Conservation (phyloP, 2,888 invertebrate species). For the Ormyrus pomaceus region DNA sequence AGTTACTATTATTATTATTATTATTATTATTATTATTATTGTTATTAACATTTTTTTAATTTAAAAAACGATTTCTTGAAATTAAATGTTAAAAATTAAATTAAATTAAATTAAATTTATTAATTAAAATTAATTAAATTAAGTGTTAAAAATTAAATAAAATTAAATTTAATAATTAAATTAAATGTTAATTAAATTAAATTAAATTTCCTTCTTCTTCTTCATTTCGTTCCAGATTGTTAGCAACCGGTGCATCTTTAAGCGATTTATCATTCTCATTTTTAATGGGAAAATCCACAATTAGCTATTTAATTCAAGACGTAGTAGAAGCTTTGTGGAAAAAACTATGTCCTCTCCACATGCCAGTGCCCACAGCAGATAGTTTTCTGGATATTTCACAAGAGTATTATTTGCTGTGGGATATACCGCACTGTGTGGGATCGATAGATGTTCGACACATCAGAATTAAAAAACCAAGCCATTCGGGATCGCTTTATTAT, state of each 20-base stretch:
- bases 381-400: slow-evolving; percentile 37
- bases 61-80: too few relatives aligned
- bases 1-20: not conserved
- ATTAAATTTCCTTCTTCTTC: too few relatives aligned
- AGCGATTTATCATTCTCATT: slow-evolving; percentile 25
- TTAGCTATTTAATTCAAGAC: not conserved
- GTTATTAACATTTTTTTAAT: not conserved
- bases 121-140: too few relatives aligned
- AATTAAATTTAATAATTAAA: too few relatives aligned
- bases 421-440: slow-evolving; percentile 46
- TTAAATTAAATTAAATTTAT: not conserved
- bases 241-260: slow-evolving; percentile 29
- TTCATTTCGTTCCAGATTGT: slow-evolving; percentile 23
- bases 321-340: slow-evolving; percentile 20
- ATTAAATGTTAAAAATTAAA: not conserved
- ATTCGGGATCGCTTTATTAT: slow-evolving; percentile 14
- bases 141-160: too few relatives aligned
- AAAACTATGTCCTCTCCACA: slow-evolving; percentile 30
- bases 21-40: too few relatives aligned
- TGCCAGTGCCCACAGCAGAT: slow-evolving; percentile 37
- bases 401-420: slow-evolving; percentile 20
- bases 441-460: slow-evolving; percentile 30
- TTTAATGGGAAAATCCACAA: slow-evolving; percentile 21
- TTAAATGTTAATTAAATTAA: too few relatives aligned
- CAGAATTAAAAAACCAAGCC: slow-evolving; percentile 5